Conservation (phyloP, 1,140 invertebrate species). For the Drosophila sp. region DNA sequence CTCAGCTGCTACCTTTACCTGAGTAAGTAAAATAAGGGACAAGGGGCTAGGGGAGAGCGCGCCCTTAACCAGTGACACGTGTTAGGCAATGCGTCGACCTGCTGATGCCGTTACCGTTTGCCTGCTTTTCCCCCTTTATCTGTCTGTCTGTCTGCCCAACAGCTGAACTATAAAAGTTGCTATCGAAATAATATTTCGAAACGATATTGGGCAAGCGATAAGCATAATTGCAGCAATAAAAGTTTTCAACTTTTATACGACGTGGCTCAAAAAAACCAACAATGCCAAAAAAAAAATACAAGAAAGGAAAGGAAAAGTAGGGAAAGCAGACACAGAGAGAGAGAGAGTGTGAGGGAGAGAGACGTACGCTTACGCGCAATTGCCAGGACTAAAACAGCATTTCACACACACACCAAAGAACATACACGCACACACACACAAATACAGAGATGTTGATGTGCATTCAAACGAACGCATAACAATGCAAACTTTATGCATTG, state of each 20-base stretch:
- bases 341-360: constrained; percentile 31
- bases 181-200: constrained; percentile 78
- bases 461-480: constrained; percentile 70
- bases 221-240: constrained; percentile 82
- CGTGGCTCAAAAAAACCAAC: constrained; percentile 44
- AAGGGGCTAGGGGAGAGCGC: neutral
- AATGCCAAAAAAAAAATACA: constrained; percentile 5
- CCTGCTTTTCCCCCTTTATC: constrained; percentile 16
- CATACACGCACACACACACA: constrained; percentile 25
- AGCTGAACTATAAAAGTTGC: constrained; percentile 50
- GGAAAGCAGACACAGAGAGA: constrained; percentile 2
- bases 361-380: constrained; percentile 55
- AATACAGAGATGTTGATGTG: constrained; percentile 21
- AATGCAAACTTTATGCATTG: constrained; percentile 77
- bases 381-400: constrained; percentile 47
- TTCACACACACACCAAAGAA: constrained; percentile 14
- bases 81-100: constrained; percentile 49
- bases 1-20: constrained; percentile 35
- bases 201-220: constrained; percentile 80
- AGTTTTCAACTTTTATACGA: constrained; percentile 77
- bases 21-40: neutral
- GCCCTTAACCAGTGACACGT: constrained; percentile 54
- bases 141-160: constrained; percentile 27
- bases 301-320: neutral
- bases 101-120: constrained; percentile 25